These are phyloP conservation scores for Peromyscus nudipes DNA, from an alignment of 2,797 vertebrate species.

Conservation along the genomic window DNA sequence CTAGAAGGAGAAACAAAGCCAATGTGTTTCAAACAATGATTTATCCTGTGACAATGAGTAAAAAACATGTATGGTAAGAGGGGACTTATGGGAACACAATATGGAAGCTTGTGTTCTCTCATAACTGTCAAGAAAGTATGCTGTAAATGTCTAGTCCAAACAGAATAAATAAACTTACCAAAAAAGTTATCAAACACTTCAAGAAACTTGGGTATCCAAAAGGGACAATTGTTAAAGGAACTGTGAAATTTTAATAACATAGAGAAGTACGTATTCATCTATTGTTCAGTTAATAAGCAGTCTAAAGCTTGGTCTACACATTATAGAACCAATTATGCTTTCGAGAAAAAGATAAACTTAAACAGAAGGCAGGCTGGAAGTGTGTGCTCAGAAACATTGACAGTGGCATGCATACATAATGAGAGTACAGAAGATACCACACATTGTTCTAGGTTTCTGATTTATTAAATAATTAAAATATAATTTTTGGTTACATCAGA, in stretches of 20 bases:
- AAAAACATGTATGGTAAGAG: neutral
- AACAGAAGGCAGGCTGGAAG: conserved; percentile 14
- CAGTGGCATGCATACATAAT: neutral
- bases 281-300: conserved; percentile 75
- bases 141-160: conserved; percentile 13
- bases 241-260: conserved; percentile 76
- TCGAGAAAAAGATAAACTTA: conserved; percentile 24
- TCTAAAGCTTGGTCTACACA: conserved; percentile 58
- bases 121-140: conserved; percentile 25
- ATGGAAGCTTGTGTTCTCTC: neutral
- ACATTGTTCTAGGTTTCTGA: neutral
- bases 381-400: conserved; percentile 46
- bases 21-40: neutral
- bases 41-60: neutral
- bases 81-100: neutral
- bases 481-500: neutral
- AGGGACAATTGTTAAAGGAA: conserved; percentile 73
- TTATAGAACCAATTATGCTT: conserved; percentile 72
- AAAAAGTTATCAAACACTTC: conserved; percentile 16
- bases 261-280: conserved; percentile 56
- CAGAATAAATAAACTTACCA: conserved; percentile 1
- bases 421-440: neutral
- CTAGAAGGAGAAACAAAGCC: neutral
- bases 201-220: conserved; percentile 65
- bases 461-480: conserved; percentile 44